Conservation (phyloP, 2,888 invertebrate genomes). For the Conomelus anceps region DNA sequence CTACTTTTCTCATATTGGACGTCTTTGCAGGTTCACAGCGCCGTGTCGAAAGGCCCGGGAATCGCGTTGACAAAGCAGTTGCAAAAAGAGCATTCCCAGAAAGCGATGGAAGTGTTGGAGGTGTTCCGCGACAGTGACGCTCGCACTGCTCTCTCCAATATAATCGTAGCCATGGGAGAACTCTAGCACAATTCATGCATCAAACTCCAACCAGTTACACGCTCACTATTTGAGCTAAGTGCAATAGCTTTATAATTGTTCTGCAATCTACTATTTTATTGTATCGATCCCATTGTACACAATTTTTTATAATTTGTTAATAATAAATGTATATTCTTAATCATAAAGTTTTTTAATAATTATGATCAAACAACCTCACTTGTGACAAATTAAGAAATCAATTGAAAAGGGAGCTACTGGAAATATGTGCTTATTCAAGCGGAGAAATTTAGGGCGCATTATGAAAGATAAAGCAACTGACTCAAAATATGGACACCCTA, state of each 20-base stretch:
- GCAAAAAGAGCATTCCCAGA: conserved; percentile 66
- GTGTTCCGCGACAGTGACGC: conserved; percentile 76
- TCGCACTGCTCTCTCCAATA: conserved; percentile 75
- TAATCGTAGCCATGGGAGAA: conserved; percentile 78
- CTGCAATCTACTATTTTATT: not conserved
- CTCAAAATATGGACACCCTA: too few relatives aligned
- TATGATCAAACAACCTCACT: too few relatives aligned
- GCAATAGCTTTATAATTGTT: not conserved
- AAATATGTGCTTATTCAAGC: too few relatives aligned
- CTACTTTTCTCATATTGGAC: not conserved
- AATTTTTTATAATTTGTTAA: not conserved
- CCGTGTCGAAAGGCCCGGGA: conserved; percentile 61
- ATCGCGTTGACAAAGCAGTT: conserved; percentile 65
- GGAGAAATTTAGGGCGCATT: too few relatives aligned
- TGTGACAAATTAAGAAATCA: too few relatives aligned
- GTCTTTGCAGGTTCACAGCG: conserved; percentile 47
- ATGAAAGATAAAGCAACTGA: too few relatives aligned
- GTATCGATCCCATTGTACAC: not conserved
- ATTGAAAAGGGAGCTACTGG: too few relatives aligned
- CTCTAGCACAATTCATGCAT: conserved; percentile 39
- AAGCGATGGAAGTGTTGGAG: conserved; percentile 66
- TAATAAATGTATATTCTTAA: not conserved
- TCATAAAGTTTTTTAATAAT: too few relatives aligned
- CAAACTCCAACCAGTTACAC: not conserved
- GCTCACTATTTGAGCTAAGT: not conserved